Conservation (phyloP, 2,113 vertebrate genomes). For the Stercorarius parasiticus region DNA sequence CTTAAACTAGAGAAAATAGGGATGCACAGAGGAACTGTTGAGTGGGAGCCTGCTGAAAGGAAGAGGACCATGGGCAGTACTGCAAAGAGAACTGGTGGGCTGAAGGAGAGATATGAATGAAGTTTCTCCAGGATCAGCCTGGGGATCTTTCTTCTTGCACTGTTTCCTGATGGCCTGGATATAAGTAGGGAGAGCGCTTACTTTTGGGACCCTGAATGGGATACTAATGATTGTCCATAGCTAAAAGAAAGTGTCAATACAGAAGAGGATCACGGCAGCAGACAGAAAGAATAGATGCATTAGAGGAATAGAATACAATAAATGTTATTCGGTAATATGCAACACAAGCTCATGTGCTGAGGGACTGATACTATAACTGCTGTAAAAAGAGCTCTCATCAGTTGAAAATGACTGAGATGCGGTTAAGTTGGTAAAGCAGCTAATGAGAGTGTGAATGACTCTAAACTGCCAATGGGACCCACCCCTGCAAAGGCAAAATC, state of each 20-base stretch:
- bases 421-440: neutral
- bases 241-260: neutral
- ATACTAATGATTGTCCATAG: neutral
- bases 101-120: neutral
- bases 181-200: neutral
- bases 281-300: neutral
- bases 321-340: neutral
- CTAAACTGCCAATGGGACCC: neutral
- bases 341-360: neutral
- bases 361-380: neutral
- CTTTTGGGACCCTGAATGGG: neutral
- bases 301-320: neutral
- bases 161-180: neutral
- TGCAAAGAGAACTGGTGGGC: neutral
- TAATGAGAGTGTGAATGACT: neutral
- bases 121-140: neutral
- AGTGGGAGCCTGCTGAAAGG: neutral
- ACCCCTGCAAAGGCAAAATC: neutral
- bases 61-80: neutral
- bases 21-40: neutral
- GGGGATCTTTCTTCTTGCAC: neutral
- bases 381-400: neutral
- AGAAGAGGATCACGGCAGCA: neutral
- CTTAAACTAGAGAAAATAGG: slow-evolving; percentile 22
- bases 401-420: neutral